phyloP scores from a whole-genome alignment of 23 tunicate species.

The Halocynthia roretzi region DNA sequence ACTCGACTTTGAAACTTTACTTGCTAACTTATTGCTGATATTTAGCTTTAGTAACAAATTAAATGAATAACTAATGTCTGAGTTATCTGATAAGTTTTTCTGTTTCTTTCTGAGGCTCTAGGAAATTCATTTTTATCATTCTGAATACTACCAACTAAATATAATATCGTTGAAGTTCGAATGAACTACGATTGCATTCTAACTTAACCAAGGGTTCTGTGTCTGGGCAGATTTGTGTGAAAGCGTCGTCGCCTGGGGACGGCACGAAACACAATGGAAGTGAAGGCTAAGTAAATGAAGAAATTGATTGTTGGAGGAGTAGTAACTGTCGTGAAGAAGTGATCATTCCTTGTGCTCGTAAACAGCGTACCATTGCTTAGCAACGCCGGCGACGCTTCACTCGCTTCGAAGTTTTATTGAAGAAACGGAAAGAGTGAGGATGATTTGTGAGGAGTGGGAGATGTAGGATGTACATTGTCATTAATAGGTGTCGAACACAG shows the following conservation, averaged over 20 bases:
- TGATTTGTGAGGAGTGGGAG: neutral
- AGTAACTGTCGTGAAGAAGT: neutral
- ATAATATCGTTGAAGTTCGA: too few relatives aligned
- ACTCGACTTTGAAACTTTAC: too few relatives aligned
- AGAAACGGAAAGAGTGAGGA: too few relatives aligned
- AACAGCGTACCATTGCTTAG: constrained; percentile 22
- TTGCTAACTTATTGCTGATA: too few relatives aligned
- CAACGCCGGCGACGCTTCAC: neutral
- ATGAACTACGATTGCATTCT: too few relatives aligned
- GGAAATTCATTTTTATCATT: too few relatives aligned
- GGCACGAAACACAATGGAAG: constrained; percentile 5
- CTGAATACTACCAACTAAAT: too few relatives aligned
- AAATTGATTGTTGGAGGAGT: neutral
- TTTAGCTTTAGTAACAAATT: too few relatives aligned
- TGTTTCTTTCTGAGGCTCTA: too few relatives aligned
- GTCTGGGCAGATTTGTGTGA: neutral
- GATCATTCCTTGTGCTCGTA: neutral
- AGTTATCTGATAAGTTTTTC: too few relatives aligned
- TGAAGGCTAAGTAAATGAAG: constrained; percentile 8
- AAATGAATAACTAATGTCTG: too few relatives aligned
- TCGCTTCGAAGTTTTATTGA: neutral
- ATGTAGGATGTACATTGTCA: neutral
- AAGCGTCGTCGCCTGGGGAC: constrained; percentile 28
- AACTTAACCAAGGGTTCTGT: too few relatives aligned
- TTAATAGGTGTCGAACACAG: neutral